phyloP scores from a whole-genome alignment of 2,113 vertebrate genomes.

The Leptobrachium ailaonicum region DNA sequence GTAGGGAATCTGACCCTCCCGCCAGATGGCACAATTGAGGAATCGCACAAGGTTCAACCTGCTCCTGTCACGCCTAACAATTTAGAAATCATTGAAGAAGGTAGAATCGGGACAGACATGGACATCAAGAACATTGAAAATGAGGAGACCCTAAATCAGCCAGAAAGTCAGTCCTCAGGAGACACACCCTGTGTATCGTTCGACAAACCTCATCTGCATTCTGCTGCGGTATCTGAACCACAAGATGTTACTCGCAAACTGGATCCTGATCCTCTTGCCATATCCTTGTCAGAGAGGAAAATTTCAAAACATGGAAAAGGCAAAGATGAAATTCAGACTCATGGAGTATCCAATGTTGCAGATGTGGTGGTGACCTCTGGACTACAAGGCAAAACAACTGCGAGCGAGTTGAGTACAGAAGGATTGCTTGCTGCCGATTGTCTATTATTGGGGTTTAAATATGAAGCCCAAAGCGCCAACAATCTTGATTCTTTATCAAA shows the following conservation, averaged over 20 bases:
- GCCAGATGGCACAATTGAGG: constrained; percentile 1
- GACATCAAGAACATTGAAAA: constrained; percentile 14
- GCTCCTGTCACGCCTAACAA: neutral
- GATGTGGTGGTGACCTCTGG: neutral
- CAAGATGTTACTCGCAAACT: neutral
- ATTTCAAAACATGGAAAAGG: neutral
- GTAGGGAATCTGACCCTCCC: constrained; percentile 16
- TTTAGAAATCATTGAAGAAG: neutral
- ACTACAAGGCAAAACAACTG: neutral
- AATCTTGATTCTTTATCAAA: neutral
- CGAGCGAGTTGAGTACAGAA: neutral
- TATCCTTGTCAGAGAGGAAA: neutral
- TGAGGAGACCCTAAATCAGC: constrained; percentile 37
- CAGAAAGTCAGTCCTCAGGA: constrained; percentile 13
- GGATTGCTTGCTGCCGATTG: neutral
- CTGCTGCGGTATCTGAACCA: neutral
- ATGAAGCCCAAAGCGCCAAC: neutral
- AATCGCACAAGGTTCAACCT: constrained; percentile 20
- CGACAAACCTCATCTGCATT: neutral
- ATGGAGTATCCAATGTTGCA: neutral
- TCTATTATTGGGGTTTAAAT: neutral
- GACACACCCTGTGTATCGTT: constrained; percentile 14
- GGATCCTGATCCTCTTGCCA: neutral
- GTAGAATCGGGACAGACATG: constrained; percentile 7
- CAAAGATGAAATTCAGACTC: neutral